Evolutionary conservation across 2,797 vertebrate species (phyloP), one percentile per base, ranked within the genome.

Genomic region (Phataginus tetradactyla): DNA sequence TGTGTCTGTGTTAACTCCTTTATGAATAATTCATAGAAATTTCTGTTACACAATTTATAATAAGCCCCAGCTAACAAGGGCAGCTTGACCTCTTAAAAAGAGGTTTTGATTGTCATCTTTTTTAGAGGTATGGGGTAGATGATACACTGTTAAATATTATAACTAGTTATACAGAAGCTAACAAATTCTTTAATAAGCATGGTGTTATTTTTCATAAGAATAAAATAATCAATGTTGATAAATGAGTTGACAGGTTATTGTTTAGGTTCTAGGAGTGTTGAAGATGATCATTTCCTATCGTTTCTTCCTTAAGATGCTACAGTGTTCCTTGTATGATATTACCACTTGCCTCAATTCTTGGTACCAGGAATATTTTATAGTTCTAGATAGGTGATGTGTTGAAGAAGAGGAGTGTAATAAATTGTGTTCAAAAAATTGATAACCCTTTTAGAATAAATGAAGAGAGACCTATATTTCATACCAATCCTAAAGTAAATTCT

Each of bases 1-100:
- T 63, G 59, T 92, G 78, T 94, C 75, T 86, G n/a, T 89, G 79
- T 95, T 96, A 95, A 96, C 66, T 96, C 90, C 75, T 91, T 94
- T 75, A 89, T 97, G 96, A 97, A 96, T 96, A 97, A 96, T 95
- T 57, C 83, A 91, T 96, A 37, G 51, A 37, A 39, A 32, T 95
- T 93, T 86, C 71, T 94, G 71, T 86, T 77, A 51, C 25, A 63
- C 13, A 37, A 55, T 96, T 95, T 95, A 42, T 72, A 88, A 84
- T 91, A 93, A 94, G 91, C 27, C 78, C 37, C 42, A 83, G 77
- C 63, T 94, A 95, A 91, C 63, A 71, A 81, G 80, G 86, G 88
- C 29, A 29, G 32, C 49, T 95, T 95, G 53, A 90, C 81, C 53
- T 95, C 77, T 94, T 95, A 78, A 84, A 93, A 95, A 93, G 39